phyloP scores from a whole-genome alignment of 2,797 vertebrate species.

The Acomys russatus region DNA sequence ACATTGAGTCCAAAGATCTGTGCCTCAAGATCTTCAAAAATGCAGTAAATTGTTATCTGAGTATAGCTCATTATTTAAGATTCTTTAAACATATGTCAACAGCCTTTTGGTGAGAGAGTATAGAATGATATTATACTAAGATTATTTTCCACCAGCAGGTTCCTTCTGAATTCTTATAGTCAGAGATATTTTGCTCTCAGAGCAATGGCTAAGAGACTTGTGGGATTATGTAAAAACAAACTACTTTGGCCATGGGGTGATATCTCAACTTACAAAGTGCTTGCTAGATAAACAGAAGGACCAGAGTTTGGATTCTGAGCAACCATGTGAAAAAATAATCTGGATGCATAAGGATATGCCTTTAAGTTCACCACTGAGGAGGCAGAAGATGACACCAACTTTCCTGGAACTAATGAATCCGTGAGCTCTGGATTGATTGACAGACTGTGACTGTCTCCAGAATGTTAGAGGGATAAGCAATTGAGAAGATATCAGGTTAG shows the following conservation, averaged over 20 bases:
- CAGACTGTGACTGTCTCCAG: not conserved
- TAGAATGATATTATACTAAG: not conserved
- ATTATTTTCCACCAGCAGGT: not conserved
- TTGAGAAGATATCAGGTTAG: no score
- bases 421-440: not conserved
- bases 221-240: not conserved
- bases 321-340: not conserved
- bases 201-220: not conserved
- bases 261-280: not conserved
- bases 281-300: not conserved
- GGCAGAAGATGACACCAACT: not conserved
- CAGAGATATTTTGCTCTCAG: not conserved
- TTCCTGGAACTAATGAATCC: not conserved
- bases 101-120: not conserved
- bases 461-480: not conserved
- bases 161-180: not conserved
- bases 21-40: not conserved
- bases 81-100: constrained; percentile 46
- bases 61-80: not conserved
- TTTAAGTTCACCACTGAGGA: not conserved
- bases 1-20: not conserved
- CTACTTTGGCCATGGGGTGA: not conserved
- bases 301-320: not conserved
- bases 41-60: not conserved
- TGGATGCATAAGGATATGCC: not conserved